These are phyloP conservation scores for Arenicola marina DNA, from an alignment of 2,888 invertebrate genomes.

Conservation along the genomic window DNA sequence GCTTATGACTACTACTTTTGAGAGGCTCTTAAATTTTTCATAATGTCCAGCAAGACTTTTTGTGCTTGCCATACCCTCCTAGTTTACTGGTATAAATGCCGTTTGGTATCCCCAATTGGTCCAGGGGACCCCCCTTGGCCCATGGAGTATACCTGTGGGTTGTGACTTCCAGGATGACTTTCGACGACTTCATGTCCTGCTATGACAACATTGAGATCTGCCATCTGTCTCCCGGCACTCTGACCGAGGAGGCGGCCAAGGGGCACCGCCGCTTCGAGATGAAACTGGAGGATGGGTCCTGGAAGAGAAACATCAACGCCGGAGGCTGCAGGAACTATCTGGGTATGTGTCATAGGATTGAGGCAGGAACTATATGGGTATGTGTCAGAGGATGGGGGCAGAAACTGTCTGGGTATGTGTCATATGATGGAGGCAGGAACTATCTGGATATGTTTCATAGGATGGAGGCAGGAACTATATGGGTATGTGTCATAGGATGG, in stretches of 20 bases:
- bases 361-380: no score
- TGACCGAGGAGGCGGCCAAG: constrained; percentile 60
- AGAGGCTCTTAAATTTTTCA: no score
- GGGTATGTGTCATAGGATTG: constrained; percentile 26
- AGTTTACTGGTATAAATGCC: background rate
- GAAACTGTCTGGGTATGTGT: no score
- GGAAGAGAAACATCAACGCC: constrained; percentile 89
- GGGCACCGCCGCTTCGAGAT: constrained; percentile 76
- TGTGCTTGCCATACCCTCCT: background rate
- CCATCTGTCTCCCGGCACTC: constrained; percentile 91
- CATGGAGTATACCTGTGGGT: no score
- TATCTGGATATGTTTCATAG: no score
- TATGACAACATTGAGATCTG: constrained; percentile 93
- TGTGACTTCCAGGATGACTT: constrained; percentile 68
- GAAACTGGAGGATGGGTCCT: constrained; percentile 89
- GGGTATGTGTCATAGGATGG: no score
- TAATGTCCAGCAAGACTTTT: background rate
- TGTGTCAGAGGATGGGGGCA: no score
- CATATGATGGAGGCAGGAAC: no score
- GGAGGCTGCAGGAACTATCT: constrained; percentile 91
- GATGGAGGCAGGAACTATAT: no score
- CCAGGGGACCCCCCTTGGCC: no score
- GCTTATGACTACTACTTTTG: no score
- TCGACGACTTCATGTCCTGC: constrained; percentile 80
- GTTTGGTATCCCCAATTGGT: background rate